Evolutionary conservation across 2,113 vertebrate genomes (phyloP).

Genomic region (Carollia perspicillata): DNA sequence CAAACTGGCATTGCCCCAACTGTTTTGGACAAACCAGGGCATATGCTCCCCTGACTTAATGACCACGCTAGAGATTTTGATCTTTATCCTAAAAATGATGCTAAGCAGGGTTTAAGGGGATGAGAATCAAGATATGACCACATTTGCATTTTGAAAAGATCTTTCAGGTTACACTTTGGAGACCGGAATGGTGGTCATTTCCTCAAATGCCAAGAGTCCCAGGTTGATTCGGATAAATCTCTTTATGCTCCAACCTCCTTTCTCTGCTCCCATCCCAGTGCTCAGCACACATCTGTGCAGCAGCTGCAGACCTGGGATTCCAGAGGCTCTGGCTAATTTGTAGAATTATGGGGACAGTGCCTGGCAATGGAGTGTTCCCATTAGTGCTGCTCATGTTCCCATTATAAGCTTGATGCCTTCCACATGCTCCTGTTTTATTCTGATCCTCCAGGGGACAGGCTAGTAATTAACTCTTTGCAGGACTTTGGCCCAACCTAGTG

Average conservation of each 20-base stretch:
- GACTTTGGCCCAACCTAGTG: slow-evolving; percentile 32
- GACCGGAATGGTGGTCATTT: slow-evolving; percentile 56
- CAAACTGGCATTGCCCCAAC: neutral
- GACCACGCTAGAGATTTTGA: neutral
- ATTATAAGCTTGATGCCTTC: slow-evolving; percentile 81
- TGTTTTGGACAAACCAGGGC: neutral
- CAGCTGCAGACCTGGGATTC: slow-evolving; percentile 82
- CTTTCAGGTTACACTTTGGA: slow-evolving; percentile 18
- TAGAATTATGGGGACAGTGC: slow-evolving; percentile 81
- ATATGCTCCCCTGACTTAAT: neutral
- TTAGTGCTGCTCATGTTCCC: slow-evolving; percentile 80
- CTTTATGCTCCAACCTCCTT: slow-evolving; percentile 51
- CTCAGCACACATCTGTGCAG: slow-evolving; percentile 76
- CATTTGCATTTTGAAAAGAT: neutral
- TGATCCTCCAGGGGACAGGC: slow-evolving; percentile 36
- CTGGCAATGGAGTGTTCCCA: slow-evolving; percentile 78
- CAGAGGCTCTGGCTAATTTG: slow-evolving; percentile 83
- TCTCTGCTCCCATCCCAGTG: neutral
- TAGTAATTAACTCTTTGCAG: slow-evolving; percentile 77
- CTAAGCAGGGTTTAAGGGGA: neutral
- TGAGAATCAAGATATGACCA: neutral
- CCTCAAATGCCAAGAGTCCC: slow-evolving; percentile 62
- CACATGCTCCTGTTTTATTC: slow-evolving; percentile 80
- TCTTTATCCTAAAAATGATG: neutral
- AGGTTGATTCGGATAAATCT: slow-evolving; percentile 64